Evolutionary conservation across 2,113 vertebrate genomes (phyloP), one percentile per base, ranked within the genome.

Genomic region (Ivindomyrus marchei): DNA sequence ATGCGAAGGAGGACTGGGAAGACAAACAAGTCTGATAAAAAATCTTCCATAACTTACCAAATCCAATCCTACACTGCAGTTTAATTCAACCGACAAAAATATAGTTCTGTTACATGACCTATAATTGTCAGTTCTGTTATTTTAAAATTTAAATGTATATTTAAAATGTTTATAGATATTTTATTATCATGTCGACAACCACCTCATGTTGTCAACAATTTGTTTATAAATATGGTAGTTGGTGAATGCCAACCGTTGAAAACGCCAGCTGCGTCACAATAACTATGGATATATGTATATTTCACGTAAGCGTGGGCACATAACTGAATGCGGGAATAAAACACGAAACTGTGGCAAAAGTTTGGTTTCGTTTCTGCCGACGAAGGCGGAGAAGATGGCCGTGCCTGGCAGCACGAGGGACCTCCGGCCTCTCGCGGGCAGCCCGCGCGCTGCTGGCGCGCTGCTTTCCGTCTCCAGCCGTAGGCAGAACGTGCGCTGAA

Each of bases 401-500:
- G 74, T 53, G 84, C 89, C 47, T 45, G 52, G 47, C 74, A 19
- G 27, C 27, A 5, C 17, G 7, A n/a, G 39, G 46, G 31, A n/a
- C 4, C 89, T 58, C 74, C 17, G 4, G 52, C 80, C 27, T 53
- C 62, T 89, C n/a, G 88, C 88, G 47, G 62, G 56, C 58, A 17
- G 56, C 45, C 52, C 70, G 56, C 36, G 74, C 42, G 42, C 85
- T 83, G 27, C 88, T 85, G 70, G 46, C 45, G 70, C 74, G 77
- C 84, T 58, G 39, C 84, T 84, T 91, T 88, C 89, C 93, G 94
- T 92, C 92, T 92, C 92, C 92, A 84, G 52, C 91, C 9, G 90
- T 90, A 10, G 86, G 90, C 90, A 92, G 94, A 84, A 94, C 95
- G 94, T 93, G 95, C 92, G 93, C 91, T 0, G 1, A 90, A 52